A percentile compares a stretch with the other conserved stretches of the same genome.
Conservation (phyloP, 2,888 invertebrate genomes). For the Lepidocyrtinus sp. region DNA sequence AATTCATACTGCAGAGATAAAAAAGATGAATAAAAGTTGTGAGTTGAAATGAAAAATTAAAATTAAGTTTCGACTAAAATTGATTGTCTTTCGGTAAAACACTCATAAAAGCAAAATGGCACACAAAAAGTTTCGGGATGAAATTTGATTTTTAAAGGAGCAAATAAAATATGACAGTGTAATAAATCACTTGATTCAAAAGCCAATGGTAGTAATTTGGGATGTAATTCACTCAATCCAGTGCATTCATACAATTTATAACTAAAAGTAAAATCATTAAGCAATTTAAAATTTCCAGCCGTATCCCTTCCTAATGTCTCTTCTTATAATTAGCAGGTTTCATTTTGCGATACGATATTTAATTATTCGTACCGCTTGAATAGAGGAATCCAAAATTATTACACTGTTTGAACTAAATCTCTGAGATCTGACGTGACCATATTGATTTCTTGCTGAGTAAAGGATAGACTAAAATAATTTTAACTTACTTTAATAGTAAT, state of each 20-base stretch:
- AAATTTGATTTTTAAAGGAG: no score
- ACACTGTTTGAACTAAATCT: conserved; percentile 54
- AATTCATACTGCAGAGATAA: neutral
- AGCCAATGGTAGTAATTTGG: no score
- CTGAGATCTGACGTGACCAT: conserved; percentile 62
- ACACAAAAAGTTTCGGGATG: no score
- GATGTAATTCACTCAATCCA: no score
- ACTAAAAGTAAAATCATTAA: neutral
- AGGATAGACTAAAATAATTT: conserved; percentile 19
- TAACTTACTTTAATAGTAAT: conserved; percentile 1
- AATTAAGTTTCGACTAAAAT: neutral
- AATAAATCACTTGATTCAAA: no score
- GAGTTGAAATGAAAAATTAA: neutral
- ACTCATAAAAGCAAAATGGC: no score
- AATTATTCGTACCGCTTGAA: neutral
- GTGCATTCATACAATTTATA: neutral
- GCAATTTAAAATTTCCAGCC: no score
- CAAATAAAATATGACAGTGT: no score
- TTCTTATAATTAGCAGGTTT: neutral
- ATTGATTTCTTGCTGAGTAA: conserved; percentile 45
- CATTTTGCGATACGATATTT: neutral
- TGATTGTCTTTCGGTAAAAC: neutral
- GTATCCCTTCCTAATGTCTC: no score
- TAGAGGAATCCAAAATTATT: conserved; percentile 45
- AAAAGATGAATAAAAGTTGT: neutral